phyloP scores from a whole-genome alignment of 2,888 invertebrate species.

The Agrotis segetum region DNA sequence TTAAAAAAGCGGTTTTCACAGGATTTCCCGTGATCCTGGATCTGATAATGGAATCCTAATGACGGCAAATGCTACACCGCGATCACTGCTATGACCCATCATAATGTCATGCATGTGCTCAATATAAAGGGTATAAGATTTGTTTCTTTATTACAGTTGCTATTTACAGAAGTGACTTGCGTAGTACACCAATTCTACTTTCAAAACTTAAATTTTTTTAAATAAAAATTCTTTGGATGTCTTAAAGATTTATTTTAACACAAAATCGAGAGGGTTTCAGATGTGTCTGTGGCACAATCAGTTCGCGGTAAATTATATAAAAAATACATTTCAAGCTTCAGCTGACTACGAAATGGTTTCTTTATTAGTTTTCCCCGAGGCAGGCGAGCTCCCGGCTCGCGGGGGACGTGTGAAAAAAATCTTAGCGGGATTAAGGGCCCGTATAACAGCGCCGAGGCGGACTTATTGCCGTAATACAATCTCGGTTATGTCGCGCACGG shows the following conservation, averaged over 20 bases:
- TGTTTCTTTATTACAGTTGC: background rate
- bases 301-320: conserved; percentile 91
- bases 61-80: too few relatives aligned
- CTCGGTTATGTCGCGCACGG: conserved; percentile 88
- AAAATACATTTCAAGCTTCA: conserved; percentile 91
- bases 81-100: too few relatives aligned
- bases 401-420: conserved; percentile 89
- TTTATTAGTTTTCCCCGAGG: conserved; percentile 90
- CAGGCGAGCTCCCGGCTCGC: conserved; percentile 70
- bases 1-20: too few relatives aligned
- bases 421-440: conserved; percentile 86
- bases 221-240: background rate
- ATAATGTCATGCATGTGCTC: too few relatives aligned
- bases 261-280: conserved; percentile 72
- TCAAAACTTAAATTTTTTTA: background rate
- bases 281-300: conserved; percentile 83
- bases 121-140: too few relatives aligned
- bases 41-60: too few relatives aligned
- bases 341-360: conserved; percentile 90
- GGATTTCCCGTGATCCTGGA: too few relatives aligned
- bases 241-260: conserved; percentile 17
- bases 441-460: conserved; percentile 85
- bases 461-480: conserved; percentile 90
- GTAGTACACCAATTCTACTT: background rate
- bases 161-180: background rate